phyloP scores from a whole-genome alignment of 2,113 vertebrate species.

The Atherinomorus stipes region DNA sequence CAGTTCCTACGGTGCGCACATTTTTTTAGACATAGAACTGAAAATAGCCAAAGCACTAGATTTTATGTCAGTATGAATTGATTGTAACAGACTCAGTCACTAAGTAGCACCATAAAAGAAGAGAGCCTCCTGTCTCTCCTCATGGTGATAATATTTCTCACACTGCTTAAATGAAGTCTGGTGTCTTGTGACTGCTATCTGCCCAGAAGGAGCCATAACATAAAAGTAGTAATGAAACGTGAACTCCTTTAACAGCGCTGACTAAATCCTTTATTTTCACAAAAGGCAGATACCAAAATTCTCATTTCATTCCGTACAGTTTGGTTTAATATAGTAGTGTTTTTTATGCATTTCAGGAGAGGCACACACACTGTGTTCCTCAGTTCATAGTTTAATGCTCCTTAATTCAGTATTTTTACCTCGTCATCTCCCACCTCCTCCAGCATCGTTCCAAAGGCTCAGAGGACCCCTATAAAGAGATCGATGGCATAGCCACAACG shows the following conservation, averaged over 20 bases:
- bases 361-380: not conserved
- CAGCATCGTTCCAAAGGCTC: conserved; percentile 93
- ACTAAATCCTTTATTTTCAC: not conserved
- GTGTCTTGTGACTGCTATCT: conserved; percentile 7
- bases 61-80: conserved; percentile 19
- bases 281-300: not conserved
- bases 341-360: not conserved
- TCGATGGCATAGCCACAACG: conserved; percentile 96
- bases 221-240: conserved; percentile 20
- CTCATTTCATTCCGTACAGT: conserved; percentile 6
- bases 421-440: conserved; percentile 19
- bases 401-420: conserved; percentile 18
- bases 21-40: not conserved
- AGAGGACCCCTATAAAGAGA: conserved; percentile 95
- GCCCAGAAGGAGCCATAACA: conserved; percentile 7
- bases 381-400: conserved; percentile 1
- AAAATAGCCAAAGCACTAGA: not conserved
- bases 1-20: not conserved
- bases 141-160: conserved; percentile 2
- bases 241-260: not conserved
- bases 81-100: conserved; percentile 13
- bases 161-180: conserved; percentile 25
- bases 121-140: conserved; percentile 13
- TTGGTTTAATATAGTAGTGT: not conserved
- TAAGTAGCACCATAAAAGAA: conserved; percentile 28